phyloP scores from a whole-genome alignment of 2,797 vertebrate species.

The Syndactyla subalaris region DNA sequence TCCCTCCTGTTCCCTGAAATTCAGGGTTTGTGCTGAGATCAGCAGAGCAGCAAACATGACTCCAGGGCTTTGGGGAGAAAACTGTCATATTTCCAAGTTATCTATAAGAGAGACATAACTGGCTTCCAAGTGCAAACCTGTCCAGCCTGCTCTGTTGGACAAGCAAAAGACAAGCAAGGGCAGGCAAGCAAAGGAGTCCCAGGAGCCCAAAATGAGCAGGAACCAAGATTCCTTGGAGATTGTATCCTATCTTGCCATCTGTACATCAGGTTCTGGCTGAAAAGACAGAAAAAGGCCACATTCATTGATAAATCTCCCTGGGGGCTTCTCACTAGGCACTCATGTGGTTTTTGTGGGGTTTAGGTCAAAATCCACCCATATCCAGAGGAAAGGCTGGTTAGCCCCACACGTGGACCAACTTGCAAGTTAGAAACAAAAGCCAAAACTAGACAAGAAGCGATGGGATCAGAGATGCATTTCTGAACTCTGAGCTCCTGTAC shows the following conservation, averaged over 20 bases:
- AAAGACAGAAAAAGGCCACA: background rate
- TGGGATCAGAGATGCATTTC: background rate
- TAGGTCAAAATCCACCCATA: background rate
- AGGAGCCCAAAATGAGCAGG: background rate
- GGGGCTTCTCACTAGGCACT: background rate
- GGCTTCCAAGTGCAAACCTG: background rate
- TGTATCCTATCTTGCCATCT: background rate
- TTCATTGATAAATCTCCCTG: background rate
- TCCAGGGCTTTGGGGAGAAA: background rate
- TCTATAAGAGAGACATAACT: background rate
- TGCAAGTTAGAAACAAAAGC: background rate
- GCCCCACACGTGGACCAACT: rapidly evolving
- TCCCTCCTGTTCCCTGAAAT: background rate
- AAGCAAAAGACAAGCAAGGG: no score
- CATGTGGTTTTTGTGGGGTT: background rate
- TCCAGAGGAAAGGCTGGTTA: background rate
- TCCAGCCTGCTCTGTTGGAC: background rate
- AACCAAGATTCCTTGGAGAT: background rate
- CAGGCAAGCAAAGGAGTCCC: background rate
- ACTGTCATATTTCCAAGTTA: background rate
- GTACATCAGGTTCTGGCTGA: background rate
- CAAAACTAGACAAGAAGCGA: rapidly evolving
- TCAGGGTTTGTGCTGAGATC: background rate
- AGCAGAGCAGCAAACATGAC: rapidly evolving
- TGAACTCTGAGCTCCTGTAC: background rate